Base-by-base conservation (phyloP, 2,113 vertebrate genomes). In the Sceloporus undulatus region DNA sequence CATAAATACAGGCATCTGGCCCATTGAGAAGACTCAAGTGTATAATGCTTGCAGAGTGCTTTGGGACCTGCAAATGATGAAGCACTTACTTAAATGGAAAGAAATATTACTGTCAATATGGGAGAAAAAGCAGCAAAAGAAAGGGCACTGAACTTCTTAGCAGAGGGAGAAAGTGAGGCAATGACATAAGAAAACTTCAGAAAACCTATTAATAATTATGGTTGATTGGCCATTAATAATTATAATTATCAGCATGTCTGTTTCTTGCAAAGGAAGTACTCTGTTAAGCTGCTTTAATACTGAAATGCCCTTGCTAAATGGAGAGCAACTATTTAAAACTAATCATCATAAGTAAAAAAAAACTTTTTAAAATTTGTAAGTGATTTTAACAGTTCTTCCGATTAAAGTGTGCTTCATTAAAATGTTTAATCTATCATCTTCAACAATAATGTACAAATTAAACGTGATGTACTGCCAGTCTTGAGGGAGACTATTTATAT, bases 81-180 rank as follows among this genome's bases (percentile, higher is more conserved):
- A 88, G 73, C 59, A 68, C 42, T 88, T 65, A 76, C 73, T 88
- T 83, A 77, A 85, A 70, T 83, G 48, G 87, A 77, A 70, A 77
- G 40, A 16, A 11, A 68, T 80, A 73, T 71, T 52, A 66, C 62
- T 83, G 59, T 77, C 80, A 77, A 77, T 88, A 68, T 77, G 62
- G 27, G 73, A 77, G 42, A 83, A 38, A 19, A 66, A 88, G 38
- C 27, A 82, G 68, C 21, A 77, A 38, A 83, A 82, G 14, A 18
- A 77, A 77, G 59, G 40, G 48, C 38, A 52, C 34, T 34, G 59
- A 82, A 38, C 23, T 74, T 75, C 29, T 11, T 70, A 70, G 21
- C 34, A 71, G 7, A 48, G 5, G 68, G 85, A 79, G 34, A 52
- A 74, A 87, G 85, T 23, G 81, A 87, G 27, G 14, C 25, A 87